Percentiles rank a stretch among this genome's conserved stretches.
Evolutionary conservation across 2,888 invertebrate genomes (phyloP).

Genomic region (Leuctra nigra): DNA sequence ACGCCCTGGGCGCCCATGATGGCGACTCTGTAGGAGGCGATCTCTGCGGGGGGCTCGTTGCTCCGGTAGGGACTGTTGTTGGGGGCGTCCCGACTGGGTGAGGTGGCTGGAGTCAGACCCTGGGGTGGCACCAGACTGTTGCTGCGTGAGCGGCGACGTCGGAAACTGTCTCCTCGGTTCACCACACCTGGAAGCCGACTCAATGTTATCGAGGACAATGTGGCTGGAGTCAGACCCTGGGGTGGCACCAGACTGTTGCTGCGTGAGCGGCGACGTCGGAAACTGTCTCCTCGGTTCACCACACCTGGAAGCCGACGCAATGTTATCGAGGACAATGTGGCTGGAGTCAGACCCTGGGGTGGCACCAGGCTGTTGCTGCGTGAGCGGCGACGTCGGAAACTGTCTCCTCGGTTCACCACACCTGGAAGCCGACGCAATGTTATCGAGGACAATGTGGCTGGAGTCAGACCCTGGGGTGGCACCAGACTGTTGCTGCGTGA

Average conservation of each 20-base stretch:
- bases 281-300: slow-evolving; percentile 90
- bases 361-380: slow-evolving; percentile 45
- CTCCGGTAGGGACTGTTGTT: slow-evolving; percentile 10
- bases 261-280: slow-evolving; percentile 72
- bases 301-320: slow-evolving; percentile 79
- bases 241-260: slow-evolving; percentile 72
- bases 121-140: slow-evolving; percentile 65
- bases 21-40: slow-evolving; percentile 57
- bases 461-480: too few species aligned
- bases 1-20: slow-evolving; percentile 74
- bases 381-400: slow-evolving; percentile 75
- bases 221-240: slow-evolving; percentile 29
- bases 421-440: too few species aligned
- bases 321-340: too few species aligned
- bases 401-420: slow-evolving; percentile 90
- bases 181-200: slow-evolving; percentile 66
- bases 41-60: slow-evolving; percentile 33
- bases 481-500: too few species aligned
- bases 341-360: slow-evolving; percentile 31
- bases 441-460: too few species aligned
- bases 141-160: slow-evolving; percentile 72
- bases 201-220: slow-evolving; percentile 31
- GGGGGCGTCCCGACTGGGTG: slow-evolving; percentile 33
- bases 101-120: slow-evolving; percentile 29
- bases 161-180: slow-evolving; percentile 89